A percentile compares a stretch with the other conserved stretches of the same genome.
Conservation (phyloP, 2,888 invertebrate species). For the Crossocerus cetratus region DNA sequence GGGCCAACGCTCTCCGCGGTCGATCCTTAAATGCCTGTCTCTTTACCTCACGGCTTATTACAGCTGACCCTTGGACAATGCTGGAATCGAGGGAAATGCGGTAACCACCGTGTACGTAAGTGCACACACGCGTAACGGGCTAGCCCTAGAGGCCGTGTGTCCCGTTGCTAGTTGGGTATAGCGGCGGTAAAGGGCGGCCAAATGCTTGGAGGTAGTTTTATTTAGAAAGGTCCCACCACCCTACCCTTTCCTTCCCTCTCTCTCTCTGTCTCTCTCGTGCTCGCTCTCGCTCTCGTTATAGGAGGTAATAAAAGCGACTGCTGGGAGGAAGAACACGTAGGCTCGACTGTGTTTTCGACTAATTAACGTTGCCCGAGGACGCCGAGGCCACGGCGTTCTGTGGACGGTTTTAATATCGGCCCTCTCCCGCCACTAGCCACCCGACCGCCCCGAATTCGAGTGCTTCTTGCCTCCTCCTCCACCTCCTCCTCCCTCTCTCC, state of each 20-base stretch:
- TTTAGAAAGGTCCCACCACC: slow-evolving; percentile 53
- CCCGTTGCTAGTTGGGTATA: slow-evolving; percentile 6
- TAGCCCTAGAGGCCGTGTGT: background rate
- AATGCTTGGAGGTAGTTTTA: slow-evolving; percentile 58
- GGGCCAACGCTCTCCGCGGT: background rate
- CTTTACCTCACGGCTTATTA: background rate
- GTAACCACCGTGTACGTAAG: too few relatives aligned
- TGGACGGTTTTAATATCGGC: slow-evolving; percentile 58
- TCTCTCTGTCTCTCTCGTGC: too few relatives aligned
- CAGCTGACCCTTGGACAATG: background rate
- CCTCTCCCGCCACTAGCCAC: slow-evolving; percentile 14
- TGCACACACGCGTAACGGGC: too few relatives aligned
- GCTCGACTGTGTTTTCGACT: slow-evolving; percentile 58
- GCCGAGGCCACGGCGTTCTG: slow-evolving; percentile 46
- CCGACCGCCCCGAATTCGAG: slow-evolving; percentile 29
- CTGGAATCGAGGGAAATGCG: too few relatives aligned
- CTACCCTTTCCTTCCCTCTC: too few relatives aligned
- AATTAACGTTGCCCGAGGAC: slow-evolving; percentile 57
- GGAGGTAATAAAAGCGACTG: slow-evolving; percentile 56
- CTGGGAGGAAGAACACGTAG: slow-evolving; percentile 44
- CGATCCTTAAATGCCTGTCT: background rate
- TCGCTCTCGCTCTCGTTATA: slow-evolving; percentile 57
- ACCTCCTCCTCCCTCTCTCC: background rate
- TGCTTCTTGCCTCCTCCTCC: slow-evolving; percentile 6
- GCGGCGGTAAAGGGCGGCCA: slow-evolving; percentile 37